These are phyloP conservation scores for Leptinotarsa tumamoca DNA, from an alignment of 2,888 invertebrate species.

Conservation along the genomic window DNA sequence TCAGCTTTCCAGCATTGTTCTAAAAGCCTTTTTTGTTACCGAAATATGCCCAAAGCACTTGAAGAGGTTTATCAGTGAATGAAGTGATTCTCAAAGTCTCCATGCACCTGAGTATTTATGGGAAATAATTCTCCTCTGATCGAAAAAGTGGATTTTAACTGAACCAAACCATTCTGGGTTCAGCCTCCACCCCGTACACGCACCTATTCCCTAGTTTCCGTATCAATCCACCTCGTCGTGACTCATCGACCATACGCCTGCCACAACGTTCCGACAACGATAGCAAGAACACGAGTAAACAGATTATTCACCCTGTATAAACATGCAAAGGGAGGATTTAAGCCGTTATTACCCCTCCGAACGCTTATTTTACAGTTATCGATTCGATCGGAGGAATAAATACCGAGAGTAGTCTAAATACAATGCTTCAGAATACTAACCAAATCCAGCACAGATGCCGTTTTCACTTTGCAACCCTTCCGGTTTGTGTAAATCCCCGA, in stretches of 20 bases:
- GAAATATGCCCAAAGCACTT: too few species aligned
- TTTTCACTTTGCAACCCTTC: slow-evolving; percentile 32
- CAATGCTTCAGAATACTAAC: slow-evolving; percentile 28
- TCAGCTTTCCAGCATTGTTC: too few species aligned
- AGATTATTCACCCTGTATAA: slow-evolving; percentile 51
- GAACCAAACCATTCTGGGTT: neutral
- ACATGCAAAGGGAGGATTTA: slow-evolving; percentile 55
- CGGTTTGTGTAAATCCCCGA: neutral
- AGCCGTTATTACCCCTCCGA: slow-evolving; percentile 36
- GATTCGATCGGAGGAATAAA: slow-evolving; percentile 38
- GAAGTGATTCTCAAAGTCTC: too few species aligned
- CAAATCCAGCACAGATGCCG: slow-evolving; percentile 24
- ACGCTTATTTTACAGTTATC: slow-evolving; percentile 34
- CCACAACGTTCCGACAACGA: slow-evolving; percentile 27
- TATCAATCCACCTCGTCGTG: neutral
- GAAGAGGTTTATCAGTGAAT: too few species aligned
- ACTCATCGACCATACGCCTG: neutral
- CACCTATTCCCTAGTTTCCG: neutral
- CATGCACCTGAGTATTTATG: too few species aligned
- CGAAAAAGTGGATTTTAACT: neutral
- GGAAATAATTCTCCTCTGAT: too few species aligned
- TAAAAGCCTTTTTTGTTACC: too few species aligned
- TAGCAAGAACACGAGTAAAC: slow-evolving; percentile 16
- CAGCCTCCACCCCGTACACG: neutral
- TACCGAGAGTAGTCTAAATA: too few species aligned